phyloP scores from a whole-genome alignment of 1,140 invertebrate genomes.

The Adoxophyes honmai region DNA sequence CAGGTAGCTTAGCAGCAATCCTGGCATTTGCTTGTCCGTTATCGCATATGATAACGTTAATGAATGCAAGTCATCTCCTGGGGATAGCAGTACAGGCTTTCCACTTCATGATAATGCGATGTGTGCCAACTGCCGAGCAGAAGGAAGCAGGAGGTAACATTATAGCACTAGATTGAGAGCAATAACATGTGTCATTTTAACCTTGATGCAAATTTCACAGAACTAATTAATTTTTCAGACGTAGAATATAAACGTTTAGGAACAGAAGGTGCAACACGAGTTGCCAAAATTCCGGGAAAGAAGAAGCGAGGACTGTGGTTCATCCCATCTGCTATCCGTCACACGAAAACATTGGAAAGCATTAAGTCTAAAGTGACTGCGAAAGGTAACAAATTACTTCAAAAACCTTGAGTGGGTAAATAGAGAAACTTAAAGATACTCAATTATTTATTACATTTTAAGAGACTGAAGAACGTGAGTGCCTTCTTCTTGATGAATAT shows the following conservation, averaged over 20 bases:
- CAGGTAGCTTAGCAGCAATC: conserved; percentile 81
- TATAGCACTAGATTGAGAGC: neutral
- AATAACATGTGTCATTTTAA: neutral
- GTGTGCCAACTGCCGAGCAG: conserved; percentile 65
- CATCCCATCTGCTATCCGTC: conserved; percentile 61
- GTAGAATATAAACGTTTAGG: conserved; percentile 66
- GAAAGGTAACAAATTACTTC: conserved; percentile 49
- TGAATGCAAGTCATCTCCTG: conserved; percentile 71
- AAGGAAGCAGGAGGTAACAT: conserved; percentile 61
- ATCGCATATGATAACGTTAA: conserved; percentile 72
- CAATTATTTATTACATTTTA: conserved; percentile 7
- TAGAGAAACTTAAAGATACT: conserved; percentile 20
- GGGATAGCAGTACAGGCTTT: conserved; percentile 68
- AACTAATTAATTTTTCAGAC: conserved; percentile 39
- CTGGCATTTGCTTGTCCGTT: conserved; percentile 82
- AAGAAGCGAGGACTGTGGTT: conserved; percentile 66
- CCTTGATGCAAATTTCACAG: neutral
- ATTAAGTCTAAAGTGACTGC: conserved; percentile 63
- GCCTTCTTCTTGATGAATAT: conserved; percentile 76
- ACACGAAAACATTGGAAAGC: conserved; percentile 68
- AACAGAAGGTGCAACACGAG: conserved; percentile 39
- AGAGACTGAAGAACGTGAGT: conserved; percentile 75
- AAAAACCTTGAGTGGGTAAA: conserved; percentile 72
- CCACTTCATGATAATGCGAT: conserved; percentile 66
- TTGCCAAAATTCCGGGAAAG: conserved; percentile 41